Evolutionary conservation across 2,113 vertebrate genomes (phyloP).

Genomic region (Octodon degus): DNA sequence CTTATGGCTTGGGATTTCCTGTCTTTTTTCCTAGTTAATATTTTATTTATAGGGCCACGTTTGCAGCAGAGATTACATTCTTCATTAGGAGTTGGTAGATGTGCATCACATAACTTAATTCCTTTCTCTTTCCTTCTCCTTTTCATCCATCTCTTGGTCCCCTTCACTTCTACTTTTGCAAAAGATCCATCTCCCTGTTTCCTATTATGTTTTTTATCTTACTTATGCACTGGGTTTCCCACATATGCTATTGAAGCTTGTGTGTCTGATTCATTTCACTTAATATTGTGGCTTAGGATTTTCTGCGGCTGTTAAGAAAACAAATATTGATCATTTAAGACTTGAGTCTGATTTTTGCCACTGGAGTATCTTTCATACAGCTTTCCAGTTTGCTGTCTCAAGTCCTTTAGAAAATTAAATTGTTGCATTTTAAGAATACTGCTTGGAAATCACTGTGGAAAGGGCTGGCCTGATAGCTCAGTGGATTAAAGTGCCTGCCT

Average conservation of each 20-base stretch:
- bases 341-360: not conserved
- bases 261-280: not conserved
- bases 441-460: not conserved
- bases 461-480: no score
- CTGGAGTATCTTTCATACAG: not conserved
- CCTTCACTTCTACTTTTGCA: not conserved
- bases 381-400: not conserved
- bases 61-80: not conserved
- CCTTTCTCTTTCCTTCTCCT: not conserved
- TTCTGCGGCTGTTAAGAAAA: not conserved
- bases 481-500: no score
- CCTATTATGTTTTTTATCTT: not conserved
- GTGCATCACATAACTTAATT: not conserved
- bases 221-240: not conserved
- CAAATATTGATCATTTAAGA: no score
- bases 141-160: not conserved
- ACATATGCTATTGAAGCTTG: not conserved
- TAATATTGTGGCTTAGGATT: not conserved
- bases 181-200: not conserved
- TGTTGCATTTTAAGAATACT: not conserved
- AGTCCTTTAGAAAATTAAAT: not conserved
- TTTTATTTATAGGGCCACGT: not conserved
- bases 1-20: not conserved
- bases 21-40: not conserved
- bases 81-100: not conserved